Conservation (phyloP, 2,113 vertebrate species). For the Psophia crepitans region DNA sequence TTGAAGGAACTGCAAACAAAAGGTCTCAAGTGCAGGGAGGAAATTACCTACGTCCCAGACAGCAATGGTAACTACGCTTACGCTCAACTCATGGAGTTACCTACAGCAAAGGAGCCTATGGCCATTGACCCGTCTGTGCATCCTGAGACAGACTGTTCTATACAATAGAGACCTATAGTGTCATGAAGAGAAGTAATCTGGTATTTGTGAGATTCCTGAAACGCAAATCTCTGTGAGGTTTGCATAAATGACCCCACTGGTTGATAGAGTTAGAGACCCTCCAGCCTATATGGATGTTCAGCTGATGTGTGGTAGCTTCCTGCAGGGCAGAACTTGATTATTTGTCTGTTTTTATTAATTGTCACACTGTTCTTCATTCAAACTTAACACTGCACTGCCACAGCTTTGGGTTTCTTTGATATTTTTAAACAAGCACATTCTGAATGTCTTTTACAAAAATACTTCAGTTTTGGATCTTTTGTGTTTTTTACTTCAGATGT, state of each 20-base stretch:
- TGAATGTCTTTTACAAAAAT: neutral
- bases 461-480: neutral
- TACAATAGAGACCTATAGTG: neutral
- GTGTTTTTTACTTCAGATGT: neutral
- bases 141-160: neutral
- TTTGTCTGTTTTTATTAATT: neutral
- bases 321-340: neutral
- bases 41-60: neutral
- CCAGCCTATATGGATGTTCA: neutral
- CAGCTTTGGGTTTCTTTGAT: neutral
- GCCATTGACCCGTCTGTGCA: neutral
- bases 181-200: neutral
- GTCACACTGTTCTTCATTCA: neutral
- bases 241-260: neutral
- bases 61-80: neutral
- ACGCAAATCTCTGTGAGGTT: neutral
- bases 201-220: neutral
- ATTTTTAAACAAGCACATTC: neutral
- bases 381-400: neutral
- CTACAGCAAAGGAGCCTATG: neutral
- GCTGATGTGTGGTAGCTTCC: neutral
- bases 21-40: neutral
- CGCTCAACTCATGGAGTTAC: rapidly evolving
- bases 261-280: neutral
- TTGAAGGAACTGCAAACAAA: neutral